Base-by-base conservation (phyloP, 2,888 invertebrate genomes). In the Macrophya alboannulata region DNA sequence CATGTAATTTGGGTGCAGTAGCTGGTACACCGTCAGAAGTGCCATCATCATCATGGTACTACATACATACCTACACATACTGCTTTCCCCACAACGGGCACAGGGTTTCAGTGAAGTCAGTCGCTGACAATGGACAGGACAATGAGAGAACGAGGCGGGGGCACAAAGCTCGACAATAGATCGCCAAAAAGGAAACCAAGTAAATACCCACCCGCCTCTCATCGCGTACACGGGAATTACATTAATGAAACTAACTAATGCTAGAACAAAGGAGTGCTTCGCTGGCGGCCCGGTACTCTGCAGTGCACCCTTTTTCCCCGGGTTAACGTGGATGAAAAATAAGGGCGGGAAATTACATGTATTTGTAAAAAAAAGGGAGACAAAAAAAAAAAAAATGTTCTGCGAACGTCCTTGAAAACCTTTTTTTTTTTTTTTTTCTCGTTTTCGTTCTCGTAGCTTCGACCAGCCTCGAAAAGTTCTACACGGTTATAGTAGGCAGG, bases 171-270 rank as follows among this genome's bases (percentile, higher is more conserved):
- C 87, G 89, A 89, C 91, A 90, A 92, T 92, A 90, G 91, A 90
- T 92, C 90, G 89, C 87, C 90, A 90, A 92, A 91, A 91, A 91
- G 90, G 90, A 92, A 92, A 91, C 90, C 91, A 90, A 91, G 90
- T 90, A 92, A 92, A 91, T 91, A 90, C 90, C 76, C 71, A 68
- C 68, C 45, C 43, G 86, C 85, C 89, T 89, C 89, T 89, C 87
- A 86, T 86, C 88, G 87, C 87, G 87, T 89, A 89, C 89, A 89
- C 85, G 89, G 88, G 89, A 90, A 91, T 91, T 91, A 90, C 90
- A 90, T 90, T 92, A 90, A 92, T 91, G 90, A 90, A 91, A 90
- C 88, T 89, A 88, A 89, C 89, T 90, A 90, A 90, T 91, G 87
- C 88, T 87, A 85, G 87, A 91, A 91, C 91, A 91, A 91, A 90